Base-by-base conservation (phyloP, 2,113 vertebrate genomes). In the Nyctibius bracteatus region DNA sequence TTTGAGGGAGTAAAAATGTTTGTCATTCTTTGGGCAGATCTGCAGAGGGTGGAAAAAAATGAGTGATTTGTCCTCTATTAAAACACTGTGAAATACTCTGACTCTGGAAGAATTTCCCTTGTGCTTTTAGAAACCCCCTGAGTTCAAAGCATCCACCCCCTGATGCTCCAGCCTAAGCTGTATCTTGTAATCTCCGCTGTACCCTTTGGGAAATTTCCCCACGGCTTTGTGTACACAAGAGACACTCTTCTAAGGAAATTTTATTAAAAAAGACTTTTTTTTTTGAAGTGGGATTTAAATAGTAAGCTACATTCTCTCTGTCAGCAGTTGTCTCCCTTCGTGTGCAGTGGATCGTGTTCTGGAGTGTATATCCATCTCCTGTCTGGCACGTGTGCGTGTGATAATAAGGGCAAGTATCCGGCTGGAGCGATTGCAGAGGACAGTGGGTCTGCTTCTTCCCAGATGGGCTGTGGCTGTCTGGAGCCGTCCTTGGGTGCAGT, bases 141-240 rank as follows among this genome's bases (percentile, higher is more conserved):
- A 81, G 95, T 87, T 79, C 90, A 91, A 93, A 95, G 47, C 90
- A 95, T 94, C 92, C 94, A 89, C 96, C 95, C 91, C 81, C 96
- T 96, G 94, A 95, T 1, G 91, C 88, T 95, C 88, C 73, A 92
- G 84, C 88, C 86, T 93, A 89, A 96, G 43, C 81, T 94, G 66
- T 90, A 82, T 95, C 83, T 92, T 95, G 95, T 95, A 96, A 96
- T 96, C 91, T 96, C 94, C 0, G 1, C 78, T 75, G 66, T 73
- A 88, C 88, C 96, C 86, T 91, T 96, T 94, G 96, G 96, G 91
- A 97, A 95, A 94, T 95, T 95, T 95, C 94, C 96, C 94, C 73
- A 87, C 5, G 43, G 94, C 88, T 96, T 92, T 95, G 86, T 96
- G 94, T 96, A 96, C 91, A 94, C 95, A 96, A 92, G 92, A 96